Base-by-base conservation (phyloP, 1,140 invertebrate genomes). In the Parasteatoda tepidariorum region DNA sequence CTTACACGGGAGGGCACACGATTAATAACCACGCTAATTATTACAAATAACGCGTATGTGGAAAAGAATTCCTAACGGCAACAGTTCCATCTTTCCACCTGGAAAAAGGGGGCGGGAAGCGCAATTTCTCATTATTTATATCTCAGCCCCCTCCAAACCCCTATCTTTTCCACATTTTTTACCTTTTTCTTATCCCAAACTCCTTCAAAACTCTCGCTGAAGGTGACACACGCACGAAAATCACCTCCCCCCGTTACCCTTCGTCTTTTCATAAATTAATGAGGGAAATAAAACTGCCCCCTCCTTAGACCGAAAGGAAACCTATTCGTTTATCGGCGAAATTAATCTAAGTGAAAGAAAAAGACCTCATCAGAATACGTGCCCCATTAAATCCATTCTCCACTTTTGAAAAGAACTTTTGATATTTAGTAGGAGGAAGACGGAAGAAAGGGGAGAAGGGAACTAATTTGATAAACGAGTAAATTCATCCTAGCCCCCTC, bases 391-490 rank as follows among this genome's bases (percentile, higher is more conserved):
- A 62, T 54, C 48, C 78, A 82, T 82, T 71, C 67, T 82, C 18
- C 76, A 79, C 48, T 68, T 54, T 28, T 28, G 64, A 67, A 82
- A 82, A 71, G 78, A 82, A 82, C 78, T 82, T 82, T 82, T 82
- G 78, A 82, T 82, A 82, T 82, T 82, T 82, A 41, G 54, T 66
- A 48, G 38, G 38, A 48, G 38, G 38, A 18, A 18, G 38, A 13
- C 9, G 18, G 38, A 48, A 48, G 38, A 48, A 18, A 9, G 38
- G 18, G 38, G 38, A 18, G 38, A 18, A 68, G 64, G 66, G 61
- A 64, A 64, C 78, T 82, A 82, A 82, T 82, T 82, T 82, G 78
- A 82, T 82, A 82, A 82, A 82, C 78, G 78, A 82, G 78, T 82
- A 71, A 82, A 82, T 70, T 64, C 76, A 48, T 28, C 48, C 38